These are phyloP conservation scores for Syngnathus typhle DNA, from an alignment of 2,113 vertebrate genomes.

Conservation along the genomic window DNA sequence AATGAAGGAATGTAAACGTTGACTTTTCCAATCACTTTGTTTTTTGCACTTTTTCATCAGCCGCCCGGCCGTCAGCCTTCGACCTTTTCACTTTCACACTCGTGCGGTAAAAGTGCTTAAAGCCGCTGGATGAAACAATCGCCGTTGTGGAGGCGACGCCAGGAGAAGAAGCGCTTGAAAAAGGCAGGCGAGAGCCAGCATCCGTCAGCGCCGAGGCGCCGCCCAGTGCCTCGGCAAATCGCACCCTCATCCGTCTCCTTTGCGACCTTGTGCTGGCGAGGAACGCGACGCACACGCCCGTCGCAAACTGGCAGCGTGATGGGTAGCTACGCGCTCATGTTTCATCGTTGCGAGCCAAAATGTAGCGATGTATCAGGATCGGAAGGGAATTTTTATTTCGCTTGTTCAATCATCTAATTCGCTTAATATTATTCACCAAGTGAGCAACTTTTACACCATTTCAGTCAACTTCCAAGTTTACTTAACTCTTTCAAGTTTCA, in stretches of 20 bases:
- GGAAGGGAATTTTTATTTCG: not conserved
- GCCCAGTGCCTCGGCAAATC: slow-evolving; percentile 44
- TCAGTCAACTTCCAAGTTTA: too few relatives aligned
- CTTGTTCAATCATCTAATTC: not conserved
- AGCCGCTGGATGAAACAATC: slow-evolving; percentile 29
- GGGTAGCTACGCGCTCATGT: not conserved
- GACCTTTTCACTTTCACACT: slow-evolving; percentile 28
- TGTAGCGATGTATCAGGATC: not conserved
- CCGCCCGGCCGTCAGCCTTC: slow-evolving; percentile 8
- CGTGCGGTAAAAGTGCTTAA: slow-evolving; percentile 16
- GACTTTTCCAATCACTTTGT: slow-evolving; percentile 2
- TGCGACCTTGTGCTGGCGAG: slow-evolving; percentile 18
- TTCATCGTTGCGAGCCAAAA: not conserved
- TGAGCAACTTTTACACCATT: too few relatives aligned
- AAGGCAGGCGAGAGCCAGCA: slow-evolving; percentile 31
- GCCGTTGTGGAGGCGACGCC: slow-evolving; percentile 21
- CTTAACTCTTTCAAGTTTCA: too few relatives aligned
- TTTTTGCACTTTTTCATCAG: not conserved
- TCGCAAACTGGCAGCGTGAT: not conserved
- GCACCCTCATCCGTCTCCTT: slow-evolving; percentile 40
- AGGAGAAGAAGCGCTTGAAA: slow-evolving; percentile 31
- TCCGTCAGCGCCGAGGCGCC: slow-evolving; percentile 34
- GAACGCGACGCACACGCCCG: not conserved
- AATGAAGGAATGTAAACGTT: not conserved
- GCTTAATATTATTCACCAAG: too few relatives aligned